phyloP scores from a whole-genome alignment of 2,113 vertebrate genomes.

The Brachionichthys hirsutus region DNA sequence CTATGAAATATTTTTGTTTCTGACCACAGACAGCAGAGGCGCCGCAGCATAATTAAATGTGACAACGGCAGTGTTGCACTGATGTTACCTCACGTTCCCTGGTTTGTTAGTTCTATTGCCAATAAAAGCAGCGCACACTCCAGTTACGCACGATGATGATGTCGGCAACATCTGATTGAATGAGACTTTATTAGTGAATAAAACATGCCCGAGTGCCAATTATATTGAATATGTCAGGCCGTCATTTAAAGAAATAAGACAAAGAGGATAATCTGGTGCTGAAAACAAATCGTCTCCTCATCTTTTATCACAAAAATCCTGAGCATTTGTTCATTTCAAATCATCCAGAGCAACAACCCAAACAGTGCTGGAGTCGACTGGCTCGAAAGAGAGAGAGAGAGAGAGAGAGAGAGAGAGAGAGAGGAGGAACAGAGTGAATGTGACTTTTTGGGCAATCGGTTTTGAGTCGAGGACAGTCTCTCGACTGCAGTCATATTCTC shows the following conservation, averaged over 20 bases:
- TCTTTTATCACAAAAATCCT: neutral
- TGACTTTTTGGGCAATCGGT: constrained; percentile 51
- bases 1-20: no score
- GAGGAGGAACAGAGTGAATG: constrained; percentile 21
- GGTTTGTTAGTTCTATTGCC: no score
- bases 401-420: constrained; percentile 20
- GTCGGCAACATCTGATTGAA: no score
- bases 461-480: constrained; percentile 15
- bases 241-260: constrained; percentile 13
- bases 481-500: constrained; percentile 2
- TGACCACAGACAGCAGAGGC: constrained; percentile 22
- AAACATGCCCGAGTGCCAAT: no score
- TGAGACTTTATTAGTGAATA: no score
- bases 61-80: neutral
- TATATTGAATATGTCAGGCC: neutral
- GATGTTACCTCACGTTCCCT: no score
- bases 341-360: constrained; percentile 2
- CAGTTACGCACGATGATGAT: no score
- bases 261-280: neutral
- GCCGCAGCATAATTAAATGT: constrained; percentile 15
- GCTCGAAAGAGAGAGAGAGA: neutral
- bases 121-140: no score
- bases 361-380: constrained; percentile 8
- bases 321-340: constrained; percentile 3
- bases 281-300: constrained; percentile 10